phyloP scores from a whole-genome alignment of 1,140 invertebrate genomes.

The Branchinecta lindahli region DNA sequence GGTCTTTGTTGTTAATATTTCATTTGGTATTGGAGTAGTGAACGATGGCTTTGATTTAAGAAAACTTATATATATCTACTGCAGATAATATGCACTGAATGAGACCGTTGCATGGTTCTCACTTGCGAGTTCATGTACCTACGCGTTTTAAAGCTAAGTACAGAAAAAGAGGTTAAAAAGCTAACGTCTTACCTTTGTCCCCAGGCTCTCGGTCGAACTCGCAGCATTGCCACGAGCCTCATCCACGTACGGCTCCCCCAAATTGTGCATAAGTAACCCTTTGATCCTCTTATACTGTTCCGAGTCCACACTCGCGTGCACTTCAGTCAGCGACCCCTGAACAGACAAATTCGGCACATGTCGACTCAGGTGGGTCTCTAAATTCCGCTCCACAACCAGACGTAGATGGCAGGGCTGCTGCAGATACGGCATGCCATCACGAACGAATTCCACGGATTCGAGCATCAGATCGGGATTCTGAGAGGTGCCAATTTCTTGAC shows the following conservation, averaged over 20 bases:
- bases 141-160: too few relatives aligned
- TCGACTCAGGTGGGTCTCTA: constrained; percentile 50
- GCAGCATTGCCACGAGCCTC: too few relatives aligned
- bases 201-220: too few relatives aligned
- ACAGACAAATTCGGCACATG: constrained; percentile 70
- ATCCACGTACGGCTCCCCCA: constrained; percentile 48
- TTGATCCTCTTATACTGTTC: constrained; percentile 74
- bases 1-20: too few relatives aligned
- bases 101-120: too few relatives aligned
- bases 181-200: too few relatives aligned
- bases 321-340: constrained; percentile 65
- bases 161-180: too few relatives aligned
- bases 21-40: too few relatives aligned
- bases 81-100: too few relatives aligned
- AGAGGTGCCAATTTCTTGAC: constrained; percentile 21
- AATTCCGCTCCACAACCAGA: constrained; percentile 63
- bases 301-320: constrained; percentile 64
- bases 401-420: constrained; percentile 62
- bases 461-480: constrained; percentile 30
- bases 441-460: constrained; percentile 38
- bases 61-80: too few relatives aligned
- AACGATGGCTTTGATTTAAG: too few relatives aligned
- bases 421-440: constrained; percentile 44
- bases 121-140: too few relatives aligned
- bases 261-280: constrained; percentile 74